Evolutionary conservation across 2,888 invertebrate genomes (phyloP).

Genomic region (Actias luna): DNA sequence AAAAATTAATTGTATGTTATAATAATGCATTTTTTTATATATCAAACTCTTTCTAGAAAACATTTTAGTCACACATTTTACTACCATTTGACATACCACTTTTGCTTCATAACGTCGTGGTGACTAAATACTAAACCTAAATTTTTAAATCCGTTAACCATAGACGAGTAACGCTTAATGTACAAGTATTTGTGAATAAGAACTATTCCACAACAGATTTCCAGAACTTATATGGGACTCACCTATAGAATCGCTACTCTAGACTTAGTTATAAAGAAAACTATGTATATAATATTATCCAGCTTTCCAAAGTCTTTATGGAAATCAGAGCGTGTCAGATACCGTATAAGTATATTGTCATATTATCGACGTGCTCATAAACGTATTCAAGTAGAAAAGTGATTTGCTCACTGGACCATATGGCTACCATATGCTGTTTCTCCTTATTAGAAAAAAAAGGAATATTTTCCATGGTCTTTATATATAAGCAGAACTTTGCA

Average conservation of each 20-base stretch:
- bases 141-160: too few species aligned
- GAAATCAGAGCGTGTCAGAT: slow-evolving; percentile 1
- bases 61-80: too few species aligned
- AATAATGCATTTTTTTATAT: too few species aligned
- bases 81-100: too few species aligned
- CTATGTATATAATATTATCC: background rate
- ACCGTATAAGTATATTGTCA: slow-evolving; percentile 22
- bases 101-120: too few species aligned
- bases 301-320: slow-evolving; percentile 10
- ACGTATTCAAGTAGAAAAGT: slow-evolving; percentile 47
- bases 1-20: too few species aligned
- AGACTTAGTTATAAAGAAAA: background rate
- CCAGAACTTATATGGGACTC: background rate
- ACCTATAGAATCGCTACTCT: background rate
- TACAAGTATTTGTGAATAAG: too few species aligned
- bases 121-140: too few species aligned
- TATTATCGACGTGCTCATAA: slow-evolving; percentile 31
- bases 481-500: too few species aligned
- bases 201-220: too few species aligned
- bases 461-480: background rate
- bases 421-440: slow-evolving; percentile 26
- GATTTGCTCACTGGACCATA: slow-evolving; percentile 43
- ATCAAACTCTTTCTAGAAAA: too few species aligned
- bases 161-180: too few species aligned
- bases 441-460: background rate